phyloP scores from a whole-genome alignment of 2,888 invertebrate species.

The Scotopteryx bipunctaria region DNA sequence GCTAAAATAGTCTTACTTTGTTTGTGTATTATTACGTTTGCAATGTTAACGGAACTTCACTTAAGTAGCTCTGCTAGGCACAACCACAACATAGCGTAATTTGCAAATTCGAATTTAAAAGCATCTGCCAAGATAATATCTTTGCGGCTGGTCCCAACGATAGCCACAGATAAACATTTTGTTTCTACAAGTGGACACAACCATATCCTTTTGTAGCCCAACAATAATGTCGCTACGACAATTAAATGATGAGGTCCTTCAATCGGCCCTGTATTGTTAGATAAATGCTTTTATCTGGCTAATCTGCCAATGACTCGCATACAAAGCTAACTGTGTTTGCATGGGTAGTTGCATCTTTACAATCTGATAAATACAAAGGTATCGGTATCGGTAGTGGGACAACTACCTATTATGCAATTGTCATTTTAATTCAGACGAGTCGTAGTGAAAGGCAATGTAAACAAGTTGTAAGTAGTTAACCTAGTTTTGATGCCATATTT shows the following conservation, averaged over 20 bases:
- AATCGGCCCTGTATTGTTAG: conserved; percentile 37
- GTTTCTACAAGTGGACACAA: conserved; percentile 44
- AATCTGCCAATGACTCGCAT: conserved; percentile 45
- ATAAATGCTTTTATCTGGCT: conserved; percentile 39
- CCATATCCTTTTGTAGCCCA: conserved; percentile 34
- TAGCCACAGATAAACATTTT: conserved; percentile 24
- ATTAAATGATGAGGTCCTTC: conserved; percentile 63
- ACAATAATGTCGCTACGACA: conserved; percentile 44
- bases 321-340: conserved; percentile 15
- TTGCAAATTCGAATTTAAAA: conserved; percentile 26
- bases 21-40: too few relatives aligned
- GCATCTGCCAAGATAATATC: conserved; percentile 46
- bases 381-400: conserved; percentile 6
- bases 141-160: conserved; percentile 41
- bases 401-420: conserved; percentile 15
- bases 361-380: conserved; percentile 8
- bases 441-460: not conserved
- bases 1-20: too few relatives aligned
- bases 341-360: conserved; percentile 13
- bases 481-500: not conserved
- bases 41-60: conserved; percentile 12
- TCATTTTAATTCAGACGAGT: not conserved
- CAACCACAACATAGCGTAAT: conserved; percentile 15
- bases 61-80: conserved; percentile 12
- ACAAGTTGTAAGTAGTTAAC: not conserved